These are phyloP conservation scores for Hippocampus guttulatus DNA, from an alignment of 2,113 vertebrate species.

Conservation along the genomic window DNA sequence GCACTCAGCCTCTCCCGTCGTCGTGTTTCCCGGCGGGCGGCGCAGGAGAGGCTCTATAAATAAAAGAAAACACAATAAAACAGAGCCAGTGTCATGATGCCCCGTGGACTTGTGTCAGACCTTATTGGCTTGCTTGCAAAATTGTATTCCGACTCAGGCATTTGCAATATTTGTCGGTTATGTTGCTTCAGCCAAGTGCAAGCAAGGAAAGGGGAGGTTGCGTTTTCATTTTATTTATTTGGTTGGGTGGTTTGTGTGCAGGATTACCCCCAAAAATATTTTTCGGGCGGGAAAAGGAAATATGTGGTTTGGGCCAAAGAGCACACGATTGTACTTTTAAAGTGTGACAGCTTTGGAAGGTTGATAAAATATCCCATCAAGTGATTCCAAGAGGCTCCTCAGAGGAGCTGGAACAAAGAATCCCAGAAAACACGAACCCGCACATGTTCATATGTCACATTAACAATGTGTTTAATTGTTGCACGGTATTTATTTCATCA, in stretches of 20 bases:
- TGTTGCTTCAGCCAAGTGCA: not conserved
- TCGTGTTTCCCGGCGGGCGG: slow-evolving; percentile 38
- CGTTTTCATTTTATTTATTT: no score
- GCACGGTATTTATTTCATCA: not conserved
- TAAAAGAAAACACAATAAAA: slow-evolving; percentile 39
- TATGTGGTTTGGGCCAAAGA: not conserved
- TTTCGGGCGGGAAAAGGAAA: not conserved
- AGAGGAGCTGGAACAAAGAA: not conserved
- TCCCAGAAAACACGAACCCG: not conserved
- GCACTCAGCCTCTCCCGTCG: slow-evolving; percentile 7
- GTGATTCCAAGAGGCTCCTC: not conserved
- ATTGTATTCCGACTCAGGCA: not conserved
- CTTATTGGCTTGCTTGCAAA: slow-evolving; percentile 2
- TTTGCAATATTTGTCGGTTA: not conserved
- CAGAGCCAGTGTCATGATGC: slow-evolving; percentile 21
- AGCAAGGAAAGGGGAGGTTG: not conserved
- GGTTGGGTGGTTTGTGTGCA: not conserved
- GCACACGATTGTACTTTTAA: not conserved
- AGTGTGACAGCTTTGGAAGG: not conserved
- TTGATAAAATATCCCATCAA: not conserved
- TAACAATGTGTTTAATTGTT: not conserved
- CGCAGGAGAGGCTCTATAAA: slow-evolving; percentile 29
- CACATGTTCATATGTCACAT: not conserved
- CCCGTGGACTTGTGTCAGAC: slow-evolving; percentile 24
- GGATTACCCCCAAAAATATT: not conserved